Base-by-base conservation (phyloP, 2,113 vertebrate genomes). In the Noctilio leporinus region DNA sequence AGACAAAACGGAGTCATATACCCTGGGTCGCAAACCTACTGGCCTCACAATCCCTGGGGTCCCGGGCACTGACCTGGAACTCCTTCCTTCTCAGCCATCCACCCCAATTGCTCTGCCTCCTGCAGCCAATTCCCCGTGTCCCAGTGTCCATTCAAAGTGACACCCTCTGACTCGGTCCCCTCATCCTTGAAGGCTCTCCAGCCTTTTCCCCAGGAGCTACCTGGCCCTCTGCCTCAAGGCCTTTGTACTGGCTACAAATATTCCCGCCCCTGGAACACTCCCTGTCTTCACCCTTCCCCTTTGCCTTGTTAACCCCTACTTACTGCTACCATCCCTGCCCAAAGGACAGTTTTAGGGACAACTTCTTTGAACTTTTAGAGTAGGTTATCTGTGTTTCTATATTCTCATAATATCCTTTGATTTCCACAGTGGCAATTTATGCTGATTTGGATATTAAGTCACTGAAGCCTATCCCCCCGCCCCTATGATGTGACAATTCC, bases 271-370 rank as follows among this genome's bases (percentile, higher is more conserved):
- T 33, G 16, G 8, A 43, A 43, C 2, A 7, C 38, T 64, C 2
- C 38, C 26, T 38, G 24, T 8, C 53, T 90, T 84, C 55, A 40
- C 35, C 33, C 4, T 51, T 55, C n/a, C 30, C 64, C 33, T 80
- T 64, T 90, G 45, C 30, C 28, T 3, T 64, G 19, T 69, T 83
- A 78, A 51, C 33, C 40, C 55, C 53, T 64, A 33, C 10, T 64
- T 14, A 57, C 35, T 51, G n/a, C 45, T 47, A 4, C 20, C 33
- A 38, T 62, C 24, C 5, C 35, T 26, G 33, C 2, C 90, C 33
- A 47, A 78, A 95, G 6, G 26, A 26, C 26, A n/a, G 19, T n/a
- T 57, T 94, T 88, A 93, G 40, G 35, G 47, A 10, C 35, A 67
- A 62, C 1, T 15, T 12, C 10, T 14, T 11, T 26, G 6, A 64